Base-by-base conservation (phyloP, 2,888 invertebrate species). In the Caprella mutica region DNA sequence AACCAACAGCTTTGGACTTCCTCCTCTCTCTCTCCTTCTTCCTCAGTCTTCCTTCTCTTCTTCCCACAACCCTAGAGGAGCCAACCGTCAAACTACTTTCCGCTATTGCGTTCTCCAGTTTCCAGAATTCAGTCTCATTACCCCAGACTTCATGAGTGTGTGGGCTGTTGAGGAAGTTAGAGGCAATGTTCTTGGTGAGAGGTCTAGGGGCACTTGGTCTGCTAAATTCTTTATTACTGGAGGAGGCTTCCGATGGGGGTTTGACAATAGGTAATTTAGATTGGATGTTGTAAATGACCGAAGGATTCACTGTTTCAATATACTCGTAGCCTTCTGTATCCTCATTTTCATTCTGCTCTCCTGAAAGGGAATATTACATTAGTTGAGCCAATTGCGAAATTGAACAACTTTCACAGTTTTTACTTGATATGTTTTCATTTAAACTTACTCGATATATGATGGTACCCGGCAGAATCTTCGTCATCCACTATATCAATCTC, bases 131-230 rank as follows among this genome's bases (percentile, higher is more conserved):
- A 6, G 29, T 12, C 48, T 48, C 48, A 30, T 48, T 48, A 2
- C 30, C 30, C 48, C 48, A 48, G 48, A 30, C 48, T 12, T 48
- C 48, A 29, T n/a, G n/a, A n/a, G n/a, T n/a, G n/a, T n/a, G n/a
- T n/a, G n/a, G n/a, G n/a, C n/a, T n/a, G n/a, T n/a, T n/a, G n/a
- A n/a, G n/a, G n/a, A n/a, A n/a, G n/a, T n/a, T n/a, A n/a, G 59
- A 14, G 40, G 4, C 48, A 44, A 43, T 14, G 9, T 2, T 29
- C 43, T n/a, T 48, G 2, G 19, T 5, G 12, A n/a, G 27, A 12
- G n/a, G 21, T 6, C 14, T 12, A 14, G 14, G n/a, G 26, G 17
- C 23, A 40, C 40, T 40, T 40, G 17, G 40, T n/a, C 40, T 40
- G 17, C 40, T 6, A 8, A 21, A 21, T 40, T n/a, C 17, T n/a